Conservation (phyloP, 30 jellyfish, hydroid and myxozoan genomes). For the Turritopsis rubra region DNA sequence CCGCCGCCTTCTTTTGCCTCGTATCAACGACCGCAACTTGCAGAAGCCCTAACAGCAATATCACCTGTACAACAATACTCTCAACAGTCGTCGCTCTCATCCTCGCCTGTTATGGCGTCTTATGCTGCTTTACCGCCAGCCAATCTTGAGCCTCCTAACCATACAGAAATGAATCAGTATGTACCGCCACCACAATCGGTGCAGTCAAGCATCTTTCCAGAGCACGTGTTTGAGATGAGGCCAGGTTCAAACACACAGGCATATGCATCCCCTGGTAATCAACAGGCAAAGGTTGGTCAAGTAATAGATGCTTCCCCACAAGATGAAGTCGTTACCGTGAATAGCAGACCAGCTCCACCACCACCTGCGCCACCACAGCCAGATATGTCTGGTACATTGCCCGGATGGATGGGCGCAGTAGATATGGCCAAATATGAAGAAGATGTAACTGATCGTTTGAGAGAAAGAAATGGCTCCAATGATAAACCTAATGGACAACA, state of each 20-base stretch:
- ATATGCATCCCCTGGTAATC: conserved; percentile 12
- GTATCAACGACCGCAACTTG: background rate
- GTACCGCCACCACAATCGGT: background rate
- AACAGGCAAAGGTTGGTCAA: conserved; percentile 19
- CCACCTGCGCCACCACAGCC: conserved; percentile 37
- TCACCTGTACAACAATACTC: conserved; percentile 18
- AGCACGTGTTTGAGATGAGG: background rate
- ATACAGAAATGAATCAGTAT: background rate
- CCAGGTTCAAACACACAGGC: conserved; percentile 16
- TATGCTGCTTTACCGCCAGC: conserved; percentile 9
- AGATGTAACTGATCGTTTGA: conserved; percentile 21
- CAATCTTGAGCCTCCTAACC: background rate
- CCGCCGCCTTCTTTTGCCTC: conserved; percentile 1
- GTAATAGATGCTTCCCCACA: conserved; percentile 20
- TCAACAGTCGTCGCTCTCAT: conserved; percentile 16
- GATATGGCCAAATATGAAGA: conserved; percentile 23
- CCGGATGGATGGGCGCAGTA: conserved; percentile 27
- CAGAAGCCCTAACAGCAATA: background rate
- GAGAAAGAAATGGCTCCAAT: conserved; percentile 28
- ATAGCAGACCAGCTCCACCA: background rate
- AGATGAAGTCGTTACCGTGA: conserved; percentile 12
- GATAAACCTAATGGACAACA: background rate
- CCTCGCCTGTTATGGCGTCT: conserved; percentile 15
- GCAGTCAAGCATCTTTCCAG: conserved; percentile 15
- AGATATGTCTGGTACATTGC: conserved; percentile 21